Evolutionary conservation across 2,113 vertebrate species (phyloP), one percentile per base, ranked within the genome.

Genomic region (Erythrolamprus reginae): DNA sequence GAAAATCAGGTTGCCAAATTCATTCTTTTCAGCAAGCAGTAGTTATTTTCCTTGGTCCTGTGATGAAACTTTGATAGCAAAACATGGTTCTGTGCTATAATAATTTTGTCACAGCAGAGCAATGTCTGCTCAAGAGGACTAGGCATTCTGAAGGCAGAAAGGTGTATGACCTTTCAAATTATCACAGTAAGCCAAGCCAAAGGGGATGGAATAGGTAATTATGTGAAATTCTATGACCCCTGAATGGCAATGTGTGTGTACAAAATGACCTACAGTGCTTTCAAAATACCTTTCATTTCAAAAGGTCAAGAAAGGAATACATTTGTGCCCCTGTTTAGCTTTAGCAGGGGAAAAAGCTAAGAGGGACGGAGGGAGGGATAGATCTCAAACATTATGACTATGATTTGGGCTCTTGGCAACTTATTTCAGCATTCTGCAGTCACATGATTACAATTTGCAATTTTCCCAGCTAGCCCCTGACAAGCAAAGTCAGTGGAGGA

Each of bases 211-310:
- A 19, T 83, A 55, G 52, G 90, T 33, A 90, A 9, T 13, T 24
- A 88, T 28, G 77, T 53, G 47, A 33, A 8, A 83, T 1, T 70
- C 82, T 13, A 26, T 86, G 53, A 5, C 82, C 50, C 55, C 45
- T 1, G 77, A 61, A 38, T 8, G 7, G 48, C 58, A 61, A 26
- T 0, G 42, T 58, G 53, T 65, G 33, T 82, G 58, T 65, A 47
- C 91, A 92, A 19, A 1, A 48, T 47, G 2, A 0, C 0, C 61
- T 42, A 23, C 38, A 53, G 47, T 55, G 23, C 7, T 58, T 82
- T 84, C 28, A 3, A 90, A 85, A 84, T 24, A 15, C 17, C 17
- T 92, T 88, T 33, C 56, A 50, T 53, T 86, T 82, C 51, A 85
- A 70, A 85, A 92, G 92, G 38, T 28, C 58, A 48, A 77, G 88